These are phyloP conservation scores for Xiphias gladius DNA, from an alignment of 2,113 vertebrate species.

Conservation along the genomic window DNA sequence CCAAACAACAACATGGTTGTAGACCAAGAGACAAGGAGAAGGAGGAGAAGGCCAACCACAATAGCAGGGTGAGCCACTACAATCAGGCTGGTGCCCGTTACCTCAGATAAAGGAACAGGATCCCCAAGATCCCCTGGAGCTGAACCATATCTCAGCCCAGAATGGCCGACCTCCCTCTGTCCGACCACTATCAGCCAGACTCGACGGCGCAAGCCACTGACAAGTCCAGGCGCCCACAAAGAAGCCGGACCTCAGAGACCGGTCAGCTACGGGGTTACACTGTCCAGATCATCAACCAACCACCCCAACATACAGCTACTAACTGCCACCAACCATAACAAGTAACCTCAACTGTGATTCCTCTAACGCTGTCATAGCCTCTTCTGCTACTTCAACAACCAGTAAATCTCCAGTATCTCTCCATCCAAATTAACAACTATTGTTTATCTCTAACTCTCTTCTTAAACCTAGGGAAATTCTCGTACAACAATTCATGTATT, in stretches of 20 bases:
- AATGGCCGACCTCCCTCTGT: slow-evolving; percentile 73
- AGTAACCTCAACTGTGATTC: slow-evolving; percentile 1
- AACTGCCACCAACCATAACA: slow-evolving; percentile 16
- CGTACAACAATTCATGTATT: not conserved
- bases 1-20: slow-evolving; percentile 43
- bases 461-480: not conserved
- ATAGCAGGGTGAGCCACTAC: slow-evolving; percentile 9
- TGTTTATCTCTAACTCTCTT: not conserved
- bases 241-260: slow-evolving; percentile 35
- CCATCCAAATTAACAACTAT: not conserved
- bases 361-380: not conserved
- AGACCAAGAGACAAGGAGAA: not conserved
- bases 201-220: slow-evolving; percentile 38
- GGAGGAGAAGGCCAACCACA: slow-evolving; percentile 12
- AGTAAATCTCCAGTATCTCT: not conserved
- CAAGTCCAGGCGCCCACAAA: slow-evolving; percentile 45
- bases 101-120: slow-evolving; percentile 27
- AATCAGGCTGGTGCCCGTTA: slow-evolving; percentile 23
- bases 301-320: slow-evolving; percentile 39
- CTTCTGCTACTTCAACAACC: not conserved
- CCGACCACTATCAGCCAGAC: slow-evolving; percentile 75
- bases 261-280: slow-evolving; percentile 59
- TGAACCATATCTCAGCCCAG: slow-evolving; percentile 44
- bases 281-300: slow-evolving; percentile 50
- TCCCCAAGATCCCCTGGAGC: slow-evolving; percentile 4